Conservation (phyloP, 2,113 vertebrate genomes). For the Psophia crepitans region DNA sequence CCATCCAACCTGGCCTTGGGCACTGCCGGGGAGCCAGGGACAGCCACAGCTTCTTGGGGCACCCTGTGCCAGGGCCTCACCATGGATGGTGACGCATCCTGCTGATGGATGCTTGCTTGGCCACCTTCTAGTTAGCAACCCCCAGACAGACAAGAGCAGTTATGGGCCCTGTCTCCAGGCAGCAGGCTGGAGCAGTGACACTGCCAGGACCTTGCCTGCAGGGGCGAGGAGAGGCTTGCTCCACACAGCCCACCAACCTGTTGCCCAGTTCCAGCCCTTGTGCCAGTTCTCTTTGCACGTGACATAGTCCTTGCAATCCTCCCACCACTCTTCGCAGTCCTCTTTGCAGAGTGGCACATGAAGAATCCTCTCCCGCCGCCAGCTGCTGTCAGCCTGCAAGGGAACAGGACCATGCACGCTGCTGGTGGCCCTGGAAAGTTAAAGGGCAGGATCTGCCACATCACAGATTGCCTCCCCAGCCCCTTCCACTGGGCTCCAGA, state of each 20-base stretch:
- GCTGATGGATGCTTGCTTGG: not conserved
- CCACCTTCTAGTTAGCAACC: fast-evolving
- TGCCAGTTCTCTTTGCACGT: slow-evolving; percentile 93
- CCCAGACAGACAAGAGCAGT: fast-evolving
- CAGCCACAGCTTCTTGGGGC: no score
- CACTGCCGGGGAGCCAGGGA: no score
- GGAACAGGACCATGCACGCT: fast-evolving
- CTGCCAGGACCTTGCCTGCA: not conserved
- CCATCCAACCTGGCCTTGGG: no score
- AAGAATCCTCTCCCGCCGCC: slow-evolving; percentile 83
- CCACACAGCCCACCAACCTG: slow-evolving; percentile 57
- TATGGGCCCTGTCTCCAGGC: not conserved
- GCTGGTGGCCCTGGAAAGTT: fast-evolving
- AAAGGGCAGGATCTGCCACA: not conserved
- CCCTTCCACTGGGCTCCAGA: fast-evolving
- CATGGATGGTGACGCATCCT: no score
- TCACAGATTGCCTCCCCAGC: fast-evolving
- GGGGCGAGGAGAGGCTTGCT: fast-evolving
- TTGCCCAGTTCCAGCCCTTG: slow-evolving; percentile 88
- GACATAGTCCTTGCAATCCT: slow-evolving; percentile 77
- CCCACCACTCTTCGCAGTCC: slow-evolving; percentile 87
- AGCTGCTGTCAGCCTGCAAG: slow-evolving; percentile 71
- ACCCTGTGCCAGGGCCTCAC: no score
- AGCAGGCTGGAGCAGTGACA: fast-evolving
- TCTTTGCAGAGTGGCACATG: slow-evolving; percentile 85